These are phyloP conservation scores for Suillia variegata DNA, from an alignment of 2,888 invertebrate species.

Conservation along the genomic window DNA sequence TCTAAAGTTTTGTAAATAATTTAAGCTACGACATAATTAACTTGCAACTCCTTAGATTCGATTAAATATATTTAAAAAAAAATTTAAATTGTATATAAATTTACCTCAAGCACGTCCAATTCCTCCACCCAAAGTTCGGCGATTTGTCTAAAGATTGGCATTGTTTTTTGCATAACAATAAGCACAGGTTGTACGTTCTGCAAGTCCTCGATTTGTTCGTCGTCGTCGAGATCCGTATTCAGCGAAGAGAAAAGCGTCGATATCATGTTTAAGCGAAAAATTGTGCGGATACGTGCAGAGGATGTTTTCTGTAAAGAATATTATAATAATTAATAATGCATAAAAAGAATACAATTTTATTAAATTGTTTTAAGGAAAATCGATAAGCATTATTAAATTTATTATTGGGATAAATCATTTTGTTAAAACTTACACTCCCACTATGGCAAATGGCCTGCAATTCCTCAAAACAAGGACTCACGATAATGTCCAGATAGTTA, in stretches of 20 bases:
- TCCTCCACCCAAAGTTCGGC: constrained; percentile 70
- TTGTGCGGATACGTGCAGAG: constrained; percentile 63
- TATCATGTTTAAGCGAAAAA: constrained; percentile 72
- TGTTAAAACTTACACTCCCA: constrained; percentile 60
- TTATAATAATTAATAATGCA: constrained; percentile 34
- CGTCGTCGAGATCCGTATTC: constrained; percentile 62
- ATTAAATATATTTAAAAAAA: neutral
- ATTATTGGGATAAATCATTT: neutral
- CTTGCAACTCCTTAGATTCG: neutral
- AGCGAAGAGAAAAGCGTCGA: constrained; percentile 70
- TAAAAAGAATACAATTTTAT: neutral
- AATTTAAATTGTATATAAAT: neutral
- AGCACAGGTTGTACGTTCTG: constrained; percentile 65
- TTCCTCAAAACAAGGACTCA: constrained; percentile 71
- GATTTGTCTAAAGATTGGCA: constrained; percentile 69
- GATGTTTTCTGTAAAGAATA: constrained; percentile 64
- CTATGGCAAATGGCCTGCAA: constrained; percentile 64
- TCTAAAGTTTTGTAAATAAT: neutral
- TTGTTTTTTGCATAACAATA: constrained; percentile 66
- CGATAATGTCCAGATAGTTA: constrained; percentile 71
- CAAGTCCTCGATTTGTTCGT: constrained; percentile 50
- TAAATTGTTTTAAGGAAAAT: no score
- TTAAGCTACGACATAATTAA: neutral
- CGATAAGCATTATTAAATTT: neutral
- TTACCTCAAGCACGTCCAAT: constrained; percentile 69